A percentile compares a stretch with the other conserved stretches of the same genome.
These are phyloP conservation scores for Actinostola sp. DNA, from an alignment of 92 coral and sea anemone genomes.

Conservation along the genomic window DNA sequence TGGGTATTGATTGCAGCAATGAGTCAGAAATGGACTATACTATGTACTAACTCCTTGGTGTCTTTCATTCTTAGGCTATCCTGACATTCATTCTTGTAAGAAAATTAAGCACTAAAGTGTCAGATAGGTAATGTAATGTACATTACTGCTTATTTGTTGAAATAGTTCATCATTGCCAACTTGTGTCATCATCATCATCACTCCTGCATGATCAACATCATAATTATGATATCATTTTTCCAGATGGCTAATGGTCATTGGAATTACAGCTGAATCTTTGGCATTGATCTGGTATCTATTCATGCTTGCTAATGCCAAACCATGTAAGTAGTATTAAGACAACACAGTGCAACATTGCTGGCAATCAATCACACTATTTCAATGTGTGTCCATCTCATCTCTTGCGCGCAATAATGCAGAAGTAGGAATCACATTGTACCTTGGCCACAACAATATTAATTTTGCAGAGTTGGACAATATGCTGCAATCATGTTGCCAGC, in stretches of 20 bases:
- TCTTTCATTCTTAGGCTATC: constrained; percentile 64
- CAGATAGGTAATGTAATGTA: constrained; percentile 73
- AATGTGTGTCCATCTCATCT: neutral
- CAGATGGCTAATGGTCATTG: constrained; percentile 94
- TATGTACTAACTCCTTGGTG: neutral
- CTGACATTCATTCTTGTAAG: constrained; percentile 73
- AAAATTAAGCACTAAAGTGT: constrained; percentile 64
- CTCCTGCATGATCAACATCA: neutral
- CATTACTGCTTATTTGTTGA: too few species aligned
- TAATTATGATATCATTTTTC: constrained; percentile 6
- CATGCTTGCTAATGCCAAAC: constrained; percentile 77
- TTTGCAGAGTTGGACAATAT: too few species aligned
- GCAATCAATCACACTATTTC: neutral
- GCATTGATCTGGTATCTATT: constrained; percentile 74
- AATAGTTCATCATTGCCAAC: neutral
- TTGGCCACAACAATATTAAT: too few species aligned
- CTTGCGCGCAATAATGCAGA: neutral
- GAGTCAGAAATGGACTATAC: neutral
- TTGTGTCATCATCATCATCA: neutral
- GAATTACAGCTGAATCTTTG: constrained; percentile 63
- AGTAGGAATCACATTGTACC: too few species aligned
- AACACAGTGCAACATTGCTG: neutral
- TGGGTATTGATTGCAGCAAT: constrained; percentile 6
- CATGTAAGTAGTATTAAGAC: constrained; percentile 65
- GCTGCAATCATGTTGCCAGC: too few species aligned